Evolutionary conservation across 2,797 vertebrate genomes (phyloP), one percentile per base, ranked within the genome.

Genomic region (Paratrypauchen microcephalus): DNA sequence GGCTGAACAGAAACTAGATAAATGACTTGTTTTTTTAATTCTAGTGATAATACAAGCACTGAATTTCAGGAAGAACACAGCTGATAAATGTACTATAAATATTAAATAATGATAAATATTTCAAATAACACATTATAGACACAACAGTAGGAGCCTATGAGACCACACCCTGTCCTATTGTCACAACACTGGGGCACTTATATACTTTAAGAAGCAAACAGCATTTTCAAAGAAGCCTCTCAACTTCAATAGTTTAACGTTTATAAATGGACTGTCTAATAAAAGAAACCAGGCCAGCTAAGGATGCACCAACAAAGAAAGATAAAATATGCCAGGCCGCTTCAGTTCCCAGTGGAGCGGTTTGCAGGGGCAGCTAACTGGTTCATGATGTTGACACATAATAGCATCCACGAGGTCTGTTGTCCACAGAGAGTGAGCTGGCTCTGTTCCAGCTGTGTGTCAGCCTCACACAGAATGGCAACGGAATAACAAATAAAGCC

Each of bases 401-500:
- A 80, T 36, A 66, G 54, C 69, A 70, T 73, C 84, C 76, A 69
- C 74, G 60, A 68, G 69, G 71, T 52, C 68, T 70, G 66, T 64
- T 24, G 54, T 80, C 76, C 77, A 48, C 62, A 3, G 80, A 81
- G 81, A 73, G 68, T 67, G 26, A 69, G 36, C 68, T 74, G 62
- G 60, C 69, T 73, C 8, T 69, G 77, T 69, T 80, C 82, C 87
- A 86, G 82, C 85, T 88, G 87, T 76, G 83, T 78, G 76, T 85
- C 79, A 87, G 76, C 75, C 70, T 80, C 75, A 80, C 48, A 66
- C 81, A 66, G 80, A 82, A 89, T 82, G 81, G 77, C 79, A 84
- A 74, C 78, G 79, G 81, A 87, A 88, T 86, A 86, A 86, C 72
- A 89, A 88, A 83, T 47, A 80, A 7, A 73, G 70, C 88, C 85